phyloP scores from a whole-genome alignment of 2,797 vertebrate genomes.

The Malurus splendens region DNA sequence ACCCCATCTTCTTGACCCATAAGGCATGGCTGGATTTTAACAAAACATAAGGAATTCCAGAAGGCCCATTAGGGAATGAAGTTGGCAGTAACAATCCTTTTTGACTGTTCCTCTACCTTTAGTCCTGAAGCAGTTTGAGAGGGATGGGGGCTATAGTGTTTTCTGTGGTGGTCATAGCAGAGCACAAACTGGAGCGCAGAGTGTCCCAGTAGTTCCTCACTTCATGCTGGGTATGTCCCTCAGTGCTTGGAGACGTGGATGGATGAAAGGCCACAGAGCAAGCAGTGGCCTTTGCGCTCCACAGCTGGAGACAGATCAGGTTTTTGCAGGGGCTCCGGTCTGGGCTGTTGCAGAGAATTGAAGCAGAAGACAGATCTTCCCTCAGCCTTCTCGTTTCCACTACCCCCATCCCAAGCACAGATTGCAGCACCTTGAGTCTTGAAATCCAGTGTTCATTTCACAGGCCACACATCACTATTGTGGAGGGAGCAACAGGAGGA shows the following conservation, averaged over 20 bases:
- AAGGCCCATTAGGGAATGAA: neutral
- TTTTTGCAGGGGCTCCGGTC: neutral
- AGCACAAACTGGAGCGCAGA: neutral
- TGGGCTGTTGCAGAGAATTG: neutral
- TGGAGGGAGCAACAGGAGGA: slow-evolving; percentile 43
- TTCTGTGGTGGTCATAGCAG: neutral
- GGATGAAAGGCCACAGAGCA: neutral
- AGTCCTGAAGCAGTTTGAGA: neutral
- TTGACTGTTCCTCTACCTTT: neutral
- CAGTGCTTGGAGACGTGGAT: neutral
- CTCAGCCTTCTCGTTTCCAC: neutral
- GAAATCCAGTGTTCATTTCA: slow-evolving; percentile 16
- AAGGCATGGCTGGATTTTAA: neutral
- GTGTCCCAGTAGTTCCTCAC: neutral
- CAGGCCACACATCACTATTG: slow-evolving; percentile 43
- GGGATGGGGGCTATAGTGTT: neutral
- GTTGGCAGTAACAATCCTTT: neutral
- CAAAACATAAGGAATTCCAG: neutral
- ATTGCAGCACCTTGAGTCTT: neutral
- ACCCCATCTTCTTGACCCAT: neutral
- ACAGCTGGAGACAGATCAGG: neutral
- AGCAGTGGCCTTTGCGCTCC: neutral
- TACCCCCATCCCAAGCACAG: neutral
- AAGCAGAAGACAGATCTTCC: neutral
- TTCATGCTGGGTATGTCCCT: neutral